Evolutionary conservation across 2,797 vertebrate species (phyloP), one percentile per base, ranked within the genome.

Genomic region (Mus minutoides): DNA sequence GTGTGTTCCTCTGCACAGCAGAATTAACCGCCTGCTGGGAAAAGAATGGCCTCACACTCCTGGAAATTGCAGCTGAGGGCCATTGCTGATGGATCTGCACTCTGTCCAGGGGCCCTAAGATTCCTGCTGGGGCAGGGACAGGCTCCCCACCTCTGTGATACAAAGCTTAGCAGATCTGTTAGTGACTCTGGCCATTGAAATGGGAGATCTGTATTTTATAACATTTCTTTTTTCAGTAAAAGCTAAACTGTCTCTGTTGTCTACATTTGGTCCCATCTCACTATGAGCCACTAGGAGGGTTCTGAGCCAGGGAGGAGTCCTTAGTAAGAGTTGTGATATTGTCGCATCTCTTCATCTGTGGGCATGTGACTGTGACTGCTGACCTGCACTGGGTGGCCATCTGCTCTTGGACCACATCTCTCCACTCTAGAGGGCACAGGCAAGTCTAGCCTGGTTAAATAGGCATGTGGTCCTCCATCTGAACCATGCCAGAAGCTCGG

Each of bases 41-140:
- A 98, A 97, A 98, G 97, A 98, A 98, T 98, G 97, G 98, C 90
- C 98, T 97, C 94, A 80, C 75, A 94, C 95, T 98, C 99, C 98
- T 98, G 98, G 98, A 98, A 99, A 99, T 98, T 73, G 91, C 91
- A 95, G 96, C 96, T 97, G 97, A 97, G 97, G 97, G 94, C 96
- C 95, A 98, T 98, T 94, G 96, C 97, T 98, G 54, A 98, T 98
- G 99, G 99, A 99, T 99, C 99, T 98, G 96, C 95, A 92, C 97
- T 97, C 96, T 19, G 46, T 97, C 97, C 95, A 52, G 88, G 88
- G 98, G 96, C 91, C 96, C 96, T 98, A 97, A 98, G 98, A 98
- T 97, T 58, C 60, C 34, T 7, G 58, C n/a, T 4, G 29, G 29
- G 56, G 11, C 31, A 26, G 43, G 49, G 64, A 26, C 4, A 43